These are phyloP conservation scores for Drosophila ironensis DNA, from an alignment of 1,140 invertebrate genomes.

Conservation along the genomic window DNA sequence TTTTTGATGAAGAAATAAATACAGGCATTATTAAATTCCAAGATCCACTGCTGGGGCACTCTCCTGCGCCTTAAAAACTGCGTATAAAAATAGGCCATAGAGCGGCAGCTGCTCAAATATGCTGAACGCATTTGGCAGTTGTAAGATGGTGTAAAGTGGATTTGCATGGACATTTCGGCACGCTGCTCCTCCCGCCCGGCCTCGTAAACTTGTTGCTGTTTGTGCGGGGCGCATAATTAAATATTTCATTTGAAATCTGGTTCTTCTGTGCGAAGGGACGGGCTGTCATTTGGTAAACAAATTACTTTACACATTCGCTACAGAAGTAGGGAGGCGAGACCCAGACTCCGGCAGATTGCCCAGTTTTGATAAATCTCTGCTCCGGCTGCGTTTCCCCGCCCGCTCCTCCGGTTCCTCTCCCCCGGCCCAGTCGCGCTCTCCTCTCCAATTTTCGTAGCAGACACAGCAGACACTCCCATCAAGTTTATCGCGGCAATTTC, in stretches of 20 bases:
- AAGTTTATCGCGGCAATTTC: constrained; percentile 74
- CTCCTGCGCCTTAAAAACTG: background rate
- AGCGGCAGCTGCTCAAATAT: constrained; percentile 19
- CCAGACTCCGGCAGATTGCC: constrained; percentile 62
- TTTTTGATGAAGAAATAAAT: too few relatives aligned
- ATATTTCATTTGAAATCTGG: constrained; percentile 53
- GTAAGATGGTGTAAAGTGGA: constrained; percentile 45
- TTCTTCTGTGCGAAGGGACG: background rate
- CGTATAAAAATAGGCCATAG: constrained; percentile 23
- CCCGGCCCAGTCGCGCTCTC: background rate
- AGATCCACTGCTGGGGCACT: background rate
- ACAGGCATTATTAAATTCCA: background rate
- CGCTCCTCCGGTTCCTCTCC: background rate
- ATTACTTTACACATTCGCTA: constrained; percentile 51
- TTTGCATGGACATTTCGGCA: constrained; percentile 36
- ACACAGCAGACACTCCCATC: constrained; percentile 69
- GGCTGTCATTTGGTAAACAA: constrained; percentile 61
- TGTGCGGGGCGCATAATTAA: constrained; percentile 39
- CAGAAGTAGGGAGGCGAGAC: background rate
- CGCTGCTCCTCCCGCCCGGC: background rate
- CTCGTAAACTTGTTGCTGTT: constrained; percentile 40
- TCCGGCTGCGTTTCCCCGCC: background rate
- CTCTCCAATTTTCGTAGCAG: constrained; percentile 18
- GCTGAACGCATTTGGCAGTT: constrained; percentile 35
- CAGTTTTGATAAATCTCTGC: constrained; percentile 63